Base-by-base conservation (phyloP, 2,888 invertebrate genomes). In the Poecilobothrus nobilitatus region DNA sequence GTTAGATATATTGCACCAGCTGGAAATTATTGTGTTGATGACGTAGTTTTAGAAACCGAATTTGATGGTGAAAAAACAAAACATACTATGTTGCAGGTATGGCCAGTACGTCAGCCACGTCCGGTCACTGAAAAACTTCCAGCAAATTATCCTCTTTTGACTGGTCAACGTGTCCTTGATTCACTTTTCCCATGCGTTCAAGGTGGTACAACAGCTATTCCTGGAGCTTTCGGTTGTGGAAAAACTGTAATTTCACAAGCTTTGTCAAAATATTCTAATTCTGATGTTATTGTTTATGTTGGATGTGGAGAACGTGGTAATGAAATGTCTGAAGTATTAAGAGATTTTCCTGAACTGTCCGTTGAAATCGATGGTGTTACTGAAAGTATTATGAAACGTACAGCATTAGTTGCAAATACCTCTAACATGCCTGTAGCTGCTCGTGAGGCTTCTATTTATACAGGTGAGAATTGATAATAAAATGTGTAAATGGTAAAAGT, bases 401-500 rank as follows among this genome's bases (percentile, higher is more conserved):
- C 99, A 3, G 94, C 97, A 61, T 86, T 99, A 71, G 99, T 99
- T 22, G 99, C 99, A 78, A 99, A 99, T 85, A 99, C 99, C 41
- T 99, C 98, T 73, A 99, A 99, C 92, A 99, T 99, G 99, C 99
- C 99, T 80, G 99, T 99, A 72, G 99, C 99, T 78, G 99, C 99
- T 83, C 91, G 99, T 83, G 99, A 99, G 85, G 99, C 99, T 71
- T 99, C 98, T 81, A 99, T 99, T 82, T 99, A 99, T 83, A 99
- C 99, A 71, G 96, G 96, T 88, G 71, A 71, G 68, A 68, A 65
- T 68, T 37, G 66, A 67, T 70, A 27, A 27, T 27, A 27, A 65
- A 22, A 68, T 62, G 61, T 62, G 20, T 67, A 4, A 63, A 15
- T 22, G 1, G 21, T 63, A 68, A 12, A 66, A 65, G 70, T 61